phyloP scores from a whole-genome alignment of 2,113 vertebrate species.

The Leptocoma aspasia region DNA sequence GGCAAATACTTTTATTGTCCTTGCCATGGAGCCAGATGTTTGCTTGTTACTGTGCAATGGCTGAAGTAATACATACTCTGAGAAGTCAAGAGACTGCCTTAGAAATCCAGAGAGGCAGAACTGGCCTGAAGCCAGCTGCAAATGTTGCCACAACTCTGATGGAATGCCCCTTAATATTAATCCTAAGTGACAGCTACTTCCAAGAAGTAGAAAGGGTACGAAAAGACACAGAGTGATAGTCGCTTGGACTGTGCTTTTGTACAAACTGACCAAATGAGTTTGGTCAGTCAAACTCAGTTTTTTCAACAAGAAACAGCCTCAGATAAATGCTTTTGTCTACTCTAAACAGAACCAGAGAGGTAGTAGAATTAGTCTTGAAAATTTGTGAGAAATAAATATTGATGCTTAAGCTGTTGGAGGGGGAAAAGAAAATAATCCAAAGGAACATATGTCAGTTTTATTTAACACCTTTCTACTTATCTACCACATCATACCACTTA shows the following conservation, averaged over 20 bases:
- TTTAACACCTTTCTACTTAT: neutral
- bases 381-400: neutral
- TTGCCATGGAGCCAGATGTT: neutral
- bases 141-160: neutral
- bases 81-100: neutral
- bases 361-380: neutral
- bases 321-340: neutral
- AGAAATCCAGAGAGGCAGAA: slow-evolving; percentile 40
- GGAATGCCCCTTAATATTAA: slow-evolving; percentile 31
- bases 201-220: neutral
- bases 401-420: neutral
- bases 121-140: slow-evolving; percentile 13
- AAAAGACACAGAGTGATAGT: neutral
- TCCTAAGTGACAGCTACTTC: slow-evolving; percentile 34
- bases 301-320: neutral
- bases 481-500: too few species aligned
- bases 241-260: slow-evolving; percentile 1
- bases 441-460: rapidly evolving
- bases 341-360: neutral
- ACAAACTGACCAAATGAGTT: neutral
- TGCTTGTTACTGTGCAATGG: neutral
- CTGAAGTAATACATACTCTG: neutral
- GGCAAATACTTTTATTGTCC: neutral
- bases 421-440: neutral
- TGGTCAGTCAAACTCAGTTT: too few species aligned